These are phyloP conservation scores for Tenthredo livida DNA, from an alignment of 2,888 invertebrate genomes.

Conservation along the genomic window DNA sequence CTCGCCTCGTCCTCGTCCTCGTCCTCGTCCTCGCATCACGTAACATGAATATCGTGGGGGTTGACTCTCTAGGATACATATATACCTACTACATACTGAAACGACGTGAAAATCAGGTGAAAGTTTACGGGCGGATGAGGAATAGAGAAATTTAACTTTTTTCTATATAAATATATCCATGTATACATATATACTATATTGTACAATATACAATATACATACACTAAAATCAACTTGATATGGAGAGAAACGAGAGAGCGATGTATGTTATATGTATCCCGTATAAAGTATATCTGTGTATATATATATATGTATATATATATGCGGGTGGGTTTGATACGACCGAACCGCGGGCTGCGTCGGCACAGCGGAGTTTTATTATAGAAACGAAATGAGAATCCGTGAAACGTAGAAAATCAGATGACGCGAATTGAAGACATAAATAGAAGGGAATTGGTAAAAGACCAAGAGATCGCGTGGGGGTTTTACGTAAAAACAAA, in stretches of 20 bases:
- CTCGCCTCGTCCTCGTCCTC: constrained; percentile 48
- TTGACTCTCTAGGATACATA: not conserved
- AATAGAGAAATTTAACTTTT: not conserved
- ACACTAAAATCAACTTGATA: not conserved
- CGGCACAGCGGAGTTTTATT: not conserved
- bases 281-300: no score
- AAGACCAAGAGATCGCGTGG: not conserved
- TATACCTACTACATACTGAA: not conserved
- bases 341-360: not conserved
- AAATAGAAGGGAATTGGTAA: constrained; percentile 4
- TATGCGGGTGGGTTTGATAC: not conserved
- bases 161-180: not conserved
- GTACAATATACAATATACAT: not conserved
- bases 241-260: constrained; percentile 7
- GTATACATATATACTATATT: not conserved
- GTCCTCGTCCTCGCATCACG: constrained; percentile 43
- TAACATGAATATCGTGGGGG: constrained; percentile 2
- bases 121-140: not conserved
- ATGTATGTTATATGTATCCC: not conserved
- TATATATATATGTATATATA: not conserved
- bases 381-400: constrained; percentile 3
- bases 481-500: not conserved
- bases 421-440: not conserved
- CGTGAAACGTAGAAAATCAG: not conserved
- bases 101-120: not conserved